Conservation (phyloP, 2,797 vertebrate species). For the Sebastes matsubarae region DNA sequence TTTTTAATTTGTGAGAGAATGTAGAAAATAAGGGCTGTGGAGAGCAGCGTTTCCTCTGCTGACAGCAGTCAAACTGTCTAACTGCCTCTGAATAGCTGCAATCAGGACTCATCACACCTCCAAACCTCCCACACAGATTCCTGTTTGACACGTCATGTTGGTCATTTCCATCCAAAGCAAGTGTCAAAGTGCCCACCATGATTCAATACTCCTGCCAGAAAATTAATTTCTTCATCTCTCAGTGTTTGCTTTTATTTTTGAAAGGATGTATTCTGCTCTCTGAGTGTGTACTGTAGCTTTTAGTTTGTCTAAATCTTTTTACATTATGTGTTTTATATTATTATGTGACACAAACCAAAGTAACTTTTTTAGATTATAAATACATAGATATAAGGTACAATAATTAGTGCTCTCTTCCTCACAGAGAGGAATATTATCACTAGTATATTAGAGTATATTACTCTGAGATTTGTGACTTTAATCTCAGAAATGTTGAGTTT, state of each 20-base stretch:
- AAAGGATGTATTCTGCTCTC: not conserved
- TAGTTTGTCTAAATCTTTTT: not conserved
- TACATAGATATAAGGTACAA: not conserved
- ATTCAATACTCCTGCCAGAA: not conserved
- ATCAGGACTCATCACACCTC: slow-evolving; percentile 23
- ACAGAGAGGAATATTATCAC: not conserved
- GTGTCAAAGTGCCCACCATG: not conserved
- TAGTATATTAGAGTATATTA: too few species aligned
- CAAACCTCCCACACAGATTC: not conserved
- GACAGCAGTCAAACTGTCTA: not conserved
- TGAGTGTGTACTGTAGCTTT: not conserved
- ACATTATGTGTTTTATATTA: not conserved
- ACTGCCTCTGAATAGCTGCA: slow-evolving; percentile 25
- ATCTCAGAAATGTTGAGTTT: too few species aligned
- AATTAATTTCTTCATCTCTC: not conserved
- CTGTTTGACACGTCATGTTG: slow-evolving; percentile 15
- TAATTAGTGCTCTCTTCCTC: not conserved
- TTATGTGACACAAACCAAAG: not conserved
- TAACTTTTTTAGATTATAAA: too few species aligned
- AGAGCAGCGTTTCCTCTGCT: too few species aligned
- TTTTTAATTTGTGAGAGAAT: not conserved
- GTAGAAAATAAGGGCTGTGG: too few species aligned
- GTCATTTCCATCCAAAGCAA: not conserved
- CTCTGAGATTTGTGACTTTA: too few species aligned
- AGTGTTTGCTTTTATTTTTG: not conserved